Evolutionary conservation across 2,797 vertebrate genomes (phyloP).

Genomic region (Rallus crepitans): DNA sequence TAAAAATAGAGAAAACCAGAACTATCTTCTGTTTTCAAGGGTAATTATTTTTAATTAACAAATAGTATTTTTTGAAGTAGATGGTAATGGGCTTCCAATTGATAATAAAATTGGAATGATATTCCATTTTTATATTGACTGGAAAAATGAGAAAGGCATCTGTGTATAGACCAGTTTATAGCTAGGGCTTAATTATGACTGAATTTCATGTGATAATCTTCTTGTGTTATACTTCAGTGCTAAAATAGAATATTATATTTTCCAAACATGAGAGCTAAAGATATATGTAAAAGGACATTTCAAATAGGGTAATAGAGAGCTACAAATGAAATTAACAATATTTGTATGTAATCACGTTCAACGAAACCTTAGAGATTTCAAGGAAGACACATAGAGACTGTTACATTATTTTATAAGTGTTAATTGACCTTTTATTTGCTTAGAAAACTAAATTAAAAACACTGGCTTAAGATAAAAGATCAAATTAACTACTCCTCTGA

Average conservation of each 20-base stretch:
- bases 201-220: not conserved
- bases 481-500: not conserved
- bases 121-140: not conserved
- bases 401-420: conserved; percentile 17
- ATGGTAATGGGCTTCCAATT: not conserved
- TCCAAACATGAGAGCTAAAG: not conserved
- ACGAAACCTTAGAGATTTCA: not conserved
- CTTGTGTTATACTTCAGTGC: not conserved
- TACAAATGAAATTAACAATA: not conserved
- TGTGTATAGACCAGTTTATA: not conserved
- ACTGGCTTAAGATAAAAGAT: not conserved
- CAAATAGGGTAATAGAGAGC: not conserved
- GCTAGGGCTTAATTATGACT: not conserved
- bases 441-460: not conserved
- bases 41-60: not conserved
- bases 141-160: not conserved
- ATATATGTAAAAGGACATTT: not conserved
- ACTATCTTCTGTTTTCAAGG: not conserved
- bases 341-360: not conserved
- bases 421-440: conserved; percentile 24
- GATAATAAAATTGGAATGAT: not conserved
- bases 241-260: not conserved
- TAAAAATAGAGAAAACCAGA: not conserved
- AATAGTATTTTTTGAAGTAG: not conserved
- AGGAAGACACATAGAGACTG: not conserved